A percentile compares a stretch with the other conserved stretches of the same genome.
These are phyloP conservation scores for Orthosia cruda DNA, from an alignment of 2,888 invertebrate genomes.

Conservation along the genomic window DNA sequence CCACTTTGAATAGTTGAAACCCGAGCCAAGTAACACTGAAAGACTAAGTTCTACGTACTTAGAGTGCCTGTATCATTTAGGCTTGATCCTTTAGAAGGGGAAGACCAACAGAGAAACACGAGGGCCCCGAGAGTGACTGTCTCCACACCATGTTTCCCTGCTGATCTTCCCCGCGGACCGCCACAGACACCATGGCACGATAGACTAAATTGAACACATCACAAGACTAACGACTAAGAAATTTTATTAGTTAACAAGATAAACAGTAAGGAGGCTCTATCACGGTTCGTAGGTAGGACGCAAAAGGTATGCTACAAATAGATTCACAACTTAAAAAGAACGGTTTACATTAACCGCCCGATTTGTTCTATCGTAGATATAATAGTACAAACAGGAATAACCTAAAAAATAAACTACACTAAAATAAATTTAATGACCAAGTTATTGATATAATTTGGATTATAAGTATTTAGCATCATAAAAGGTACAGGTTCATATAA, in stretches of 20 bases:
- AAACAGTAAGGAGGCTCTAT: conserved; percentile 6
- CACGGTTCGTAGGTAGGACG: conserved; percentile 18
- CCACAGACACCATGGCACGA: conserved; percentile 44
- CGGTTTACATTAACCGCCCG: not conserved
- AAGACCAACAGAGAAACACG: conserved; percentile 43
- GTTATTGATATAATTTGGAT: not conserved
- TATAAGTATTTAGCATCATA: not conserved
- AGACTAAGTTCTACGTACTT: conserved; percentile 26
- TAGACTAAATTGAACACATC: conserved; percentile 61
- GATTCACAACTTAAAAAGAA: not conserved
- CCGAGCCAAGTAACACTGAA: conserved; percentile 21
- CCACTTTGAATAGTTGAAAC: conserved; percentile 15
- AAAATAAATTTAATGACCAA: conserved; percentile 1
- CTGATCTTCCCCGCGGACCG: not conserved
- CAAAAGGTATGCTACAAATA: conserved; percentile 2
- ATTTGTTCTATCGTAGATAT: conserved; percentile 9
- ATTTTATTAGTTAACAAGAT: conserved; percentile 20
- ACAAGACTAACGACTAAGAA: conserved; percentile 56
- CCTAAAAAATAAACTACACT: conserved; percentile 4
- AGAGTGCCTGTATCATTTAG: conserved; percentile 46
- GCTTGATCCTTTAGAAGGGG: not conserved
- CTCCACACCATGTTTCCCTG: not conserved
- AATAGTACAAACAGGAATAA: not conserved
- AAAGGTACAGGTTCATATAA: too few relatives aligned
- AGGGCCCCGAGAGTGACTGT: not conserved